Evolutionary conservation across 2,888 invertebrate species (phyloP), one percentile per base, ranked within the genome.

Genomic region (Drosophila parthenogenetica): DNA sequence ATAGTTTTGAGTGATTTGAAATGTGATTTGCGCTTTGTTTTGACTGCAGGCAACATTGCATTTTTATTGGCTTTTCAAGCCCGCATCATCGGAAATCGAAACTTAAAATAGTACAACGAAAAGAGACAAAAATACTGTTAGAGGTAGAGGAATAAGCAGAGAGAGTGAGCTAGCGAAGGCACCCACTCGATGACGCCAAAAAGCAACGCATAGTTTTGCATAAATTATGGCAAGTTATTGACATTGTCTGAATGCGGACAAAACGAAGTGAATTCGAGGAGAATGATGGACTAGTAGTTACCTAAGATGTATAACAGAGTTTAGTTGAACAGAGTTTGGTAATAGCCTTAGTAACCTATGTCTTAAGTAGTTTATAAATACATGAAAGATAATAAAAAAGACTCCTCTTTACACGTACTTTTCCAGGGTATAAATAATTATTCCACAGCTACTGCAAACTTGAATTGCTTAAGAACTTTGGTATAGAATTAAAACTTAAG

Each of bases 1-100:
- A 85, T 80, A 51, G 70, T 69, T 82, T 87, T 87, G 89, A 86
- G 88, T 86, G 89, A 88, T 85, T 87, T 81, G 81, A 87, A 84
- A 78, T 84, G 79, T 84, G 83, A 84, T 84, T 84, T 81, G 66
- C 70, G 66, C 69, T 70, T 73, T 71, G 75, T 79, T 72, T 76
- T 85, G 87, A 81, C 87, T 87, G 65, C 81, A 74, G 81, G 81
- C 79, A 53, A 17, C 50, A 76, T 75, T 79, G 75, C 79, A 76
- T 76, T 79, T 73, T 79, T 76, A 75, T 79, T 79, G 79, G 75
- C 79, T 74, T 62, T 69, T 69, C 45, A 49, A 22, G 75, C 75
- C 75, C 75, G 75, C 75, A 76, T 76, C 79, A 74, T 69, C 53
- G 60, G 63, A 78, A 68, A 68, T 63, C 74, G 63, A 73, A 63